Conservation (phyloP, 1,140 invertebrate species). For the Camponotus pennsylvanicus region DNA sequence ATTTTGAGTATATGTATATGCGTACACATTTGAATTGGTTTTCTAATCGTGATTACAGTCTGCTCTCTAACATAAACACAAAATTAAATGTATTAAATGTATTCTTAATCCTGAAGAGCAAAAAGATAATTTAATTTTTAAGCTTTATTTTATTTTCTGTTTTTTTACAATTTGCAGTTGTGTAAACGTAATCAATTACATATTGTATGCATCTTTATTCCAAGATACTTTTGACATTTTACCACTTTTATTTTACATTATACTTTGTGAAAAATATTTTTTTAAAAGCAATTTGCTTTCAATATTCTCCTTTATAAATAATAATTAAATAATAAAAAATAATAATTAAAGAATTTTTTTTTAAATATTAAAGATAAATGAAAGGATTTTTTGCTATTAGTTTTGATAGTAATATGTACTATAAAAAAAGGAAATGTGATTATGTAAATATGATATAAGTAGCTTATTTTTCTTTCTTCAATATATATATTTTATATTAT, state of each 20-base stretch:
- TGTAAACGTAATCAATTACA: background rate
- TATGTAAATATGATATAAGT: background rate
- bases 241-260: too few species aligned
- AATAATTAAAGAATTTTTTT: background rate
- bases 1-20: background rate
- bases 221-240: too few species aligned
- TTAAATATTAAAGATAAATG: background rate
- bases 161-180: background rate
- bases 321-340: too few species aligned
- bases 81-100: background rate
- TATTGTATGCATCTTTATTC: background rate
- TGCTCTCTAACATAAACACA: background rate
- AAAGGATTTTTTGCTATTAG: background rate
- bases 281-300: too few species aligned
- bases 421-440: background rate
- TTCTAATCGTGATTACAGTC: slow-evolving; percentile 9
- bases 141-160: background rate
- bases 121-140: background rate
- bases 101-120: background rate
- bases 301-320: too few species aligned
- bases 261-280: too few species aligned
- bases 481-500: background rate
- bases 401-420: background rate
- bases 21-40: background rate
- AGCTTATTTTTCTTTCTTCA: background rate